Evolutionary conservation across 2,888 invertebrate species (phyloP).

Genomic region (Pseudeuparius sepicola): DNA sequence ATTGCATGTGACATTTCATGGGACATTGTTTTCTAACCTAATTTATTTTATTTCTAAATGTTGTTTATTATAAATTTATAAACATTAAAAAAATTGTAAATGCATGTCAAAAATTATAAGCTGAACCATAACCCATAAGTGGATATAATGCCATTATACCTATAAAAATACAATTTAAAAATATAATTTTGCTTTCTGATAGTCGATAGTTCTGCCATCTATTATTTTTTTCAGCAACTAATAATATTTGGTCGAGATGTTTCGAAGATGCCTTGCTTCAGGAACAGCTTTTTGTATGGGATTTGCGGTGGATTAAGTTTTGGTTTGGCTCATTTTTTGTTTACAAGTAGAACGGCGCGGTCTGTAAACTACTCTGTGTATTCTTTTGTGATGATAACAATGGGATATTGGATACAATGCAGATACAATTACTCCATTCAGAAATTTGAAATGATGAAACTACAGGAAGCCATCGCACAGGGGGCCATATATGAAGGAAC

Average conservation of each 20-base stretch:
- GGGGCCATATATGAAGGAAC: slow-evolving; percentile 54
- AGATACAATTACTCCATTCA: slow-evolving; percentile 58
- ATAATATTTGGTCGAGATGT: slow-evolving; percentile 62
- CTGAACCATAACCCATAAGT: too few species aligned
- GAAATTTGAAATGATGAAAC: slow-evolving; percentile 52
- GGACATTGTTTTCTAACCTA: too few species aligned
- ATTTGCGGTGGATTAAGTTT: slow-evolving; percentile 56
- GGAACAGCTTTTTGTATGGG: slow-evolving; percentile 66
- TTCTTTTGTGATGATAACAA: slow-evolving; percentile 52
- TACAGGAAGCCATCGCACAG: slow-evolving; percentile 52
- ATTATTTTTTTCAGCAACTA: slow-evolving; percentile 46
- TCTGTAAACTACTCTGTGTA: slow-evolving; percentile 59
- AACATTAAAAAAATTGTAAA: too few species aligned
- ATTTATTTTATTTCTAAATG: too few species aligned
- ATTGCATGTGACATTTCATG: too few species aligned
- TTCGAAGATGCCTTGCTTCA: slow-evolving; percentile 69
- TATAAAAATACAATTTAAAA: too few species aligned
- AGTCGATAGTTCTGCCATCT: too few species aligned
- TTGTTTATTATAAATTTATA: too few species aligned
- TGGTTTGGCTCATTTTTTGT: slow-evolving; percentile 60
- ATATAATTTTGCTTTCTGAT: too few species aligned
- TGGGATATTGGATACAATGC: slow-evolving; percentile 60
- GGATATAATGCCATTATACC: too few species aligned
- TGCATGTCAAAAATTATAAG: too few species aligned
- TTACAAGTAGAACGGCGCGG: slow-evolving; percentile 55